Conservation (phyloP, 2,888 invertebrate species). For the Apodemia mormo region DNA sequence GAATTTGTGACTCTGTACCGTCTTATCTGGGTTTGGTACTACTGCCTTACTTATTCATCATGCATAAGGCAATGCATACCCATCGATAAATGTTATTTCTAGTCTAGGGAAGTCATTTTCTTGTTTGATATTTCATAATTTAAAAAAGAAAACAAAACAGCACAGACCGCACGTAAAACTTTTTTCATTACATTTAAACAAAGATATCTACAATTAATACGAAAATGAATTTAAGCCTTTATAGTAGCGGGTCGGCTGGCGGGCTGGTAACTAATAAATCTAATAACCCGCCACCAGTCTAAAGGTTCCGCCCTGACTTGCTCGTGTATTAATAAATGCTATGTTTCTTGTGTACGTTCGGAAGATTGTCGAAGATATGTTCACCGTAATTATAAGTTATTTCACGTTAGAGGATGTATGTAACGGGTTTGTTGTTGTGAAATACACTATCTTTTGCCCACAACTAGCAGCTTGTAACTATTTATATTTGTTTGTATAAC, state of each 20-base stretch:
- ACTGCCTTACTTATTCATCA: too few relatives aligned
- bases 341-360: conserved; percentile 20
- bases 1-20: too few relatives aligned
- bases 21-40: too few relatives aligned
- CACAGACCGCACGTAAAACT: too few relatives aligned
- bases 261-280: conserved; percentile 24
- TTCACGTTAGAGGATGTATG: conserved; percentile 12
- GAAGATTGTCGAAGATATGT: conserved; percentile 11
- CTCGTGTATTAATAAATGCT: conserved; percentile 27
- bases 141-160: too few relatives aligned
- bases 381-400: conserved; percentile 8
- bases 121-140: too few relatives aligned
- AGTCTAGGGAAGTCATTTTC: too few relatives aligned
- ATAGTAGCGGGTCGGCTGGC: conserved; percentile 9
- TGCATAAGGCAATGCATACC: too few relatives aligned
- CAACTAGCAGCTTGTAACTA: neutral
- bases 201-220: neutral
- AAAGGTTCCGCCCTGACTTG: conserved; percentile 25
- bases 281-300: conserved; percentile 25
- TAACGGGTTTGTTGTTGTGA: conserved; percentile 3
- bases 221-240: conserved; percentile 3
- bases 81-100: too few relatives aligned
- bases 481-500: conserved; percentile 1
- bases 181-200: too few relatives aligned
- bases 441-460: neutral